Base-by-base conservation (phyloP, 1,140 invertebrate genomes). In the Pectinophora gossypiella region DNA sequence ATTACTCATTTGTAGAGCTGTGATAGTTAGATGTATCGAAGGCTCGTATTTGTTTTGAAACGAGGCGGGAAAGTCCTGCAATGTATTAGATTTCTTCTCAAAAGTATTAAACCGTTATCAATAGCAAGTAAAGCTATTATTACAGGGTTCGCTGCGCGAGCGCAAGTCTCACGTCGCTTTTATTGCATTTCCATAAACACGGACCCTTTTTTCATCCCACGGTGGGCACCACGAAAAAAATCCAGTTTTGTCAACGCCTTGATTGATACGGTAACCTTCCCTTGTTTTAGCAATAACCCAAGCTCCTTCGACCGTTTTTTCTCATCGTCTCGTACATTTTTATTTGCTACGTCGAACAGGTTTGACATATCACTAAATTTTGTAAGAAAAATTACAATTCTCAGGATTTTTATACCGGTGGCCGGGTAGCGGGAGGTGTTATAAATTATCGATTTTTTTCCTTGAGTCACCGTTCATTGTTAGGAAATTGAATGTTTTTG, bases 291-390 rank as follows among this genome's bases (percentile, higher is more conserved):
- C 84, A 84, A 83, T 84, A 84, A 81, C 78, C 76, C 75, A 67
- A 74, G 73, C 63, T 68, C 68, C 73, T 78, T 68, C 68, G 63
- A 59, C 71, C 56, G 48, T 69, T 83, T 85, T 82, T 81, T 80
- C 60, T 50, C 58, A 52, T 57, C 56, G 56, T 46, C 56, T 76
- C 71, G 66, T 84, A 86, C 77, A 81, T 86, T 86, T 87, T 85
- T 87, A 84, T 87, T 84, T 85, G 78, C 61, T 60, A 72, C 81
- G 73, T 80, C 77, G 69, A 80, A 82, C 78, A 74, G 71, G 78
- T 84, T 85, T 85, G 84, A 87, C 84, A 83, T 82, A 81, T 86
- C 81, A 86, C 79, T 86, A 86, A 85, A 86, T 86, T 86, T 80
- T 76, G 71, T 76, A 82, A 85, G 78, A 85, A 81, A 85, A 79